Base-by-base conservation (phyloP, 2,113 vertebrate genomes). In the Monarcha castaneiventris region DNA sequence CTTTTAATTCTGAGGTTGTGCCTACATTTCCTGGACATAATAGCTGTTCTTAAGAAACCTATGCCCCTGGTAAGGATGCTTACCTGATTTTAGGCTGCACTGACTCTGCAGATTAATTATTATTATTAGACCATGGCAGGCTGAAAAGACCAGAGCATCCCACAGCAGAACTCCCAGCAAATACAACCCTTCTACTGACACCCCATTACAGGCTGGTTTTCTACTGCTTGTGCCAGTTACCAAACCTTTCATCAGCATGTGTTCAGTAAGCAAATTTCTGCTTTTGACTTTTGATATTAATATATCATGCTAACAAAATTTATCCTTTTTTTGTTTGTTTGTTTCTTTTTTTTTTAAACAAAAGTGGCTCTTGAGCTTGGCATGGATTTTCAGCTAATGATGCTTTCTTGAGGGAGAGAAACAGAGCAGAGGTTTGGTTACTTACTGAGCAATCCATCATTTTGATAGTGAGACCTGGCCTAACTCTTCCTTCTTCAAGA, bases 381-480 rank as follows among this genome's bases (percentile, higher is more conserved):
- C 85, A 84, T 26, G 51, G 64, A 72, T 84, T 84, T 90, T 88
- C 64, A 75, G 73, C 51, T 96, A 95, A 90, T 78, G 49, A 86
- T 89, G 48, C 17, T 15, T 87, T 93, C 87, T 88, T 67, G 10
- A 67, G 30, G 39, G 49, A 71, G n/a, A 71, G 77, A 62, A 89
- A 84, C 39, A 74, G 63, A 89, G 32, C 33, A 2, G 2, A 84
- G 51, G 15, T 58, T 37, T 74, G 43, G 71, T 84, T 90, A 67
- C 86, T 72, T 92, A 75, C 61, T 52, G 37, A 93, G 41, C 18
- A 15, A 95, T 89, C 76, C 73, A 94, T 94, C 92, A 87, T 84
- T 93, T 94, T 94, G 58, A 94, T 94, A 72, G 83, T 62, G 58
- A 96, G 61, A 93, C n/a, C n/a, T 87, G 83, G 80, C 37, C 66